Evolutionary conservation across 92 coral and sea anemone species (phyloP).

Genomic region (Parazoanthus darwini): DNA sequence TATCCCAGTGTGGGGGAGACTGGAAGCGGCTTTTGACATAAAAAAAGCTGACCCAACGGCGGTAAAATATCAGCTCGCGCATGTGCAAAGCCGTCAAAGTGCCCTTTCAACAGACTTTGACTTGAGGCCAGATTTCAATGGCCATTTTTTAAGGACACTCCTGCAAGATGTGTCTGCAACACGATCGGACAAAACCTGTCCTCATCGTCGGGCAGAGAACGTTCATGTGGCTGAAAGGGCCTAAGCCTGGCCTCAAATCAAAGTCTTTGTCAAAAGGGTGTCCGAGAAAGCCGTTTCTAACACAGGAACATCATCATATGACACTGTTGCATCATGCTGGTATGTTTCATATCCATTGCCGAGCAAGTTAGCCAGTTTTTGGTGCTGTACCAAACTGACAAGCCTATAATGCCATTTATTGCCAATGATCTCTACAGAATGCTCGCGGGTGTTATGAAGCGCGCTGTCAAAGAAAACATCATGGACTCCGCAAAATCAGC

Average conservation of each 20-base stretch:
- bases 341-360: constrained; percentile 45
- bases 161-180: neutral
- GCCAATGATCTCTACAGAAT: constrained; percentile 32
- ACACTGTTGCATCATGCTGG: constrained; percentile 46
- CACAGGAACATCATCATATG: constrained; percentile 44
- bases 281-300: constrained; percentile 36
- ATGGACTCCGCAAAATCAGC: constrained; percentile 38
- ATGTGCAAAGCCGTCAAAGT: neutral
- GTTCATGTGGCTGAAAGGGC: constrained; percentile 52
- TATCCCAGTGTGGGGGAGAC: neutral
- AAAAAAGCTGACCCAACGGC: neutral
- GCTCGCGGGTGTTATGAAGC: constrained; percentile 42
- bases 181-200: constrained; percentile 39
- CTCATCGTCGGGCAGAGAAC: constrained; percentile 47
- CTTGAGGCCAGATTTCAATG: too few relatives aligned
- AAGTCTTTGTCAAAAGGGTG: constrained; percentile 40
- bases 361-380: constrained; percentile 39
- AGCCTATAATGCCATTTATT: constrained; percentile 47
- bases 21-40: neutral
- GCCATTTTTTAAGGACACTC: constrained; percentile 19
- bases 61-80: too few relatives aligned
- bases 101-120: too few relatives aligned
- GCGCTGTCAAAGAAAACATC: constrained; percentile 19
- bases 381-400: constrained; percentile 46
- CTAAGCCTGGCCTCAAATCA: constrained; percentile 42